Percentiles rank a stretch among this genome's conserved stretches.
Conservation (phyloP, 2,797 vertebrate species). For the Picus viridis region DNA sequence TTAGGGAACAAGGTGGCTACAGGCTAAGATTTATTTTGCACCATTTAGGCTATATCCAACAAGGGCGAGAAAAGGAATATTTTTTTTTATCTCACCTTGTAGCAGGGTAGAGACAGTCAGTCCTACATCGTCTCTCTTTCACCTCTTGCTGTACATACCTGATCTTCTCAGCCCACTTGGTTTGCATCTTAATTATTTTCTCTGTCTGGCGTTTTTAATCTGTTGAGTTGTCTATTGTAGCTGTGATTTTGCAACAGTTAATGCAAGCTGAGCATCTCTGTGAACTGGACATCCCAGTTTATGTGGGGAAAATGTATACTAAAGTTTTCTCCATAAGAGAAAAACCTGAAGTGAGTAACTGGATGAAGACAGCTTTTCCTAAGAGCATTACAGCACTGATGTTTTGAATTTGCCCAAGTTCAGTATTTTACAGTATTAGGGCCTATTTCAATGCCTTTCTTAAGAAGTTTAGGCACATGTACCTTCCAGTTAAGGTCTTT, state of each 20-base stretch:
- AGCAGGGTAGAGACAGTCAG: neutral
- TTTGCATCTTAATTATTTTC: slow-evolving; percentile 62
- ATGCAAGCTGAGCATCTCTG: neutral
- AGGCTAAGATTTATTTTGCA: neutral
- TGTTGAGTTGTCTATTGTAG: neutral
- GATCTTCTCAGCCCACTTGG: slow-evolving; percentile 30
- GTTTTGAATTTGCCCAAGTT: neutral
- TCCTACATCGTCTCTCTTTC: neutral
- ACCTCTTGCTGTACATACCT: slow-evolving; percentile 57
- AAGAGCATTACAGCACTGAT: neutral
- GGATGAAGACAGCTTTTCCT: neutral
- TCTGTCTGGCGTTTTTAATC: slow-evolving; percentile 44
- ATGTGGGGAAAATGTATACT: neutral
- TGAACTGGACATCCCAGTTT: neutral
- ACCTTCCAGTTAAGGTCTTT: neutral
- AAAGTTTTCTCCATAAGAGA: neutral
- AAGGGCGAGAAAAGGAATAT: neutral
- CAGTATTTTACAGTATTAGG: neutral
- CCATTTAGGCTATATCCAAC: neutral
- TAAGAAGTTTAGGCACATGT: neutral
- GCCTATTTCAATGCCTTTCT: neutral
- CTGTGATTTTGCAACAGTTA: neutral
- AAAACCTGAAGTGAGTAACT: neutral
- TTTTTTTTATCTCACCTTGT: slow-evolving; percentile 14
- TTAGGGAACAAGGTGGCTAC: neutral